Evolutionary conservation across 2,797 vertebrate genomes (phyloP).

Genomic region (Macrochelys suwanniensis): DNA sequence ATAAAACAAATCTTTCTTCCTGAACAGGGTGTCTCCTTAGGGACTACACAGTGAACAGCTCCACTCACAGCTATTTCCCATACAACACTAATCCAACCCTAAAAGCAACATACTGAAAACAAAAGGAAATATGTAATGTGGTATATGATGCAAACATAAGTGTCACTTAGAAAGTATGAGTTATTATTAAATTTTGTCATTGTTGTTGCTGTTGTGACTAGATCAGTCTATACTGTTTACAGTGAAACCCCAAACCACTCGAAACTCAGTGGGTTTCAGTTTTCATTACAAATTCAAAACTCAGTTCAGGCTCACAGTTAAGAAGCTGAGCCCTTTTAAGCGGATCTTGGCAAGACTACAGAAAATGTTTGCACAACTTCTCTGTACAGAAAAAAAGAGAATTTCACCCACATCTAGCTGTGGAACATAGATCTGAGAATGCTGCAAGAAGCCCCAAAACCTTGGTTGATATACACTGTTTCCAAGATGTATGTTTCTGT

Average conservation of each 20-base stretch:
- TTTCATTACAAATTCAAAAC: background rate
- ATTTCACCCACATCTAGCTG: background rate
- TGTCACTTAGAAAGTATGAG: constrained; percentile 52
- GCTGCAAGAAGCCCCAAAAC: background rate
- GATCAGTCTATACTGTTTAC: background rate
- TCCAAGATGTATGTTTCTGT: background rate
- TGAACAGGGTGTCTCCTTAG: constrained; percentile 62
- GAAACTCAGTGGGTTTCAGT: background rate
- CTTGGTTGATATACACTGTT: accelerated
- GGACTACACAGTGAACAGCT: constrained; percentile 36
- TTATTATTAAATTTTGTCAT: background rate
- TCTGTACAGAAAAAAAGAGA: background rate
- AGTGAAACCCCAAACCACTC: background rate
- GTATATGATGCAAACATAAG: constrained; percentile 54
- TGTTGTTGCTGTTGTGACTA: background rate
- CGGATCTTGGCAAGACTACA: background rate
- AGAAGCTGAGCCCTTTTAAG: background rate
- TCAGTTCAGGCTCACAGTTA: background rate
- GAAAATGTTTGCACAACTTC: background rate
- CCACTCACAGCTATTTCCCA: constrained; percentile 20
- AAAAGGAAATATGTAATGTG: constrained; percentile 23
- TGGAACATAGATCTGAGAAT: background rate
- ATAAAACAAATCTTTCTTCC: constrained; percentile 57
- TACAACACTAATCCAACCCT: constrained; percentile 17
- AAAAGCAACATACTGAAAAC: constrained; percentile 62